Base-by-base conservation (phyloP, 2,113 vertebrate genomes). In the Austrofundulus limnaeus region DNA sequence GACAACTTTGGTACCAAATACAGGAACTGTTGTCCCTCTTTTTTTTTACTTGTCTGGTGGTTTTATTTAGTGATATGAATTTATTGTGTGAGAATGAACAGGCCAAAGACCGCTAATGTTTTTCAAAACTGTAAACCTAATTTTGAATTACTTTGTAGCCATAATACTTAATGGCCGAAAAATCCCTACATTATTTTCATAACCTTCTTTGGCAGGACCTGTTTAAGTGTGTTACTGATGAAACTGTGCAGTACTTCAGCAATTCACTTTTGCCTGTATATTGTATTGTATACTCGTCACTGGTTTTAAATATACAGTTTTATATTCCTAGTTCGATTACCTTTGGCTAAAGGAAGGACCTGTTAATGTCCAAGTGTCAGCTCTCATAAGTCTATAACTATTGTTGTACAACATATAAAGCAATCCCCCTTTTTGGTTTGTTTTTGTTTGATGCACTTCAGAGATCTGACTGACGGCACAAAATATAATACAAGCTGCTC, bases 301-400 rank as follows among this genome's bases (percentile, higher is more conserved):
- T 49, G 47, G 52, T 70, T 66, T 81, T 53, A 50, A 69, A 11
- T 39, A 68, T 77, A 73, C 60, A 78, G 23, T 38, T 54, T 70
- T 72, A 34, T 46, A 57, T 77, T 60, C 47, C 38, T 45, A 25
- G 21, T 78, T 72, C 52, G 67, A 31, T 66, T 73, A 66, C 77
- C 54, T 75, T 71, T 48, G 72, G 46, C 62, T 49, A 45, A 67
- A 58, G 5, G 21, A 57, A 55, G 15, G 19, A 21, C 1, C 46
- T 77, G 67, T 78, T 7, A 78, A 61, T 77, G 80, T 75, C 67
- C 75, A 49, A 20, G n/a, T 20, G 69, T 85, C 61, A 51, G 9
- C 61, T 72, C 34, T 37, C 28, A 63, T 48, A 53, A 43, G n/a
- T 74, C 65, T 57, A 10, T 42, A 25, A 11, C 20, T 8, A 10